Conservation (phyloP, 1,140 invertebrate genomes). For the Phthorimaea operculella region DNA sequence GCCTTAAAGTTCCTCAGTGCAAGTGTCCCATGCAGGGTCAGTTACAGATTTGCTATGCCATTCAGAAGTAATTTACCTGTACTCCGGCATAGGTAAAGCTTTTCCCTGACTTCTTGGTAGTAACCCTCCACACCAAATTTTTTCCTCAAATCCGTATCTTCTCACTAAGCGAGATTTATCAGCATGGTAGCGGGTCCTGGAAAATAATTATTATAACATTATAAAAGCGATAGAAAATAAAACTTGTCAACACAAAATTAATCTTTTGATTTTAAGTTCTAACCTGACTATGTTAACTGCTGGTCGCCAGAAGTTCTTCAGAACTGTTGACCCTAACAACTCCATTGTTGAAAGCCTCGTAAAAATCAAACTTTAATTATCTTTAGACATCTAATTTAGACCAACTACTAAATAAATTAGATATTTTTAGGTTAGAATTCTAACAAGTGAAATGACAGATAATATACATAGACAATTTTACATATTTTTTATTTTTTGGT, state of each 20-base stretch:
- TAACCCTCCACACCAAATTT: constrained; percentile 73
- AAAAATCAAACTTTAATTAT: too few relatives aligned
- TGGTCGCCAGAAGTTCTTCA: constrained; percentile 47
- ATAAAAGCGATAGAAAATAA: background rate
- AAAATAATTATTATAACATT: constrained; percentile 12
- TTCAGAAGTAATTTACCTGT: constrained; percentile 53
- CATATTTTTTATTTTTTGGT: too few relatives aligned
- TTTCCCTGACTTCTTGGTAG: constrained; percentile 71
- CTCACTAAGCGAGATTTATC: constrained; percentile 74
- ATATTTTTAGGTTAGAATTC: too few relatives aligned
- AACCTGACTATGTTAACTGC: constrained; percentile 48
- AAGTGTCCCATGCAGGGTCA: too few relatives aligned
- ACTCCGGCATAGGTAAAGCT: constrained; percentile 74
- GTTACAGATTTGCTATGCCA: too few relatives aligned
- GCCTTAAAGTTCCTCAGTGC: too few relatives aligned
- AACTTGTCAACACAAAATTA: background rate
- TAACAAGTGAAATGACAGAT: too few relatives aligned
- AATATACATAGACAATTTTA: too few relatives aligned
- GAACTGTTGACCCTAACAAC: constrained; percentile 37
- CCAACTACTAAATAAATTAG: too few relatives aligned
- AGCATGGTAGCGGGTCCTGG: constrained; percentile 72
- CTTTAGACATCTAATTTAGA: too few relatives aligned
- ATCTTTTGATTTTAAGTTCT: constrained; percentile 9
- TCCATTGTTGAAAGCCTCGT: constrained; percentile 25
- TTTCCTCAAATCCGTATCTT: constrained; percentile 78